Evolutionary conservation across 2,113 vertebrate species (phyloP), one percentile per base, ranked within the genome.

Genomic region (Dolichallabes microphthalmus): DNA sequence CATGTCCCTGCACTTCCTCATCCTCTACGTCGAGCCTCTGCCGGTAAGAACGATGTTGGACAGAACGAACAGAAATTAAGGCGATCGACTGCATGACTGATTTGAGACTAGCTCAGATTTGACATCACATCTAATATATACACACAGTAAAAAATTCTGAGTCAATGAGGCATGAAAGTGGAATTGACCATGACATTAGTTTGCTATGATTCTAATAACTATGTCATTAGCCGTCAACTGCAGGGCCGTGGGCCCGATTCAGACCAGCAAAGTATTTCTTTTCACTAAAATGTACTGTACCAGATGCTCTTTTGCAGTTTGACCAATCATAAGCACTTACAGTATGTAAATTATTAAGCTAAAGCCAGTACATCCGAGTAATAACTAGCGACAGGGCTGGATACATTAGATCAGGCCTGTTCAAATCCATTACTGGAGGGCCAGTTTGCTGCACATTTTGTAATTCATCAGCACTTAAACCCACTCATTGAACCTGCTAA

Each of bases 1-100:
- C 89, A 99, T 99, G 98, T 98, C 98, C 0, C 97, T 99, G 66
- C 98, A 99, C 90, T 99, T 99, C 95, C 95, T 99, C 74, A 99
- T 99, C 93, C 96, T 99, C 92, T 98, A 99, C 0, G 98, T 99
- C 89, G 98, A 99, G 76, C 98, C 98, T 1, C 91, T 99, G 90
- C 98, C 98, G 60, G 98, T 99, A 94, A 97, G 97, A 80, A 20
- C 7, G 22, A 61, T 25, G 35, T 14, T 30, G 39, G 39, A 30
- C 6, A 61, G 52, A 66, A 58, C 13, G 5, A 32, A 27, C 9
- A 14, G 12, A 20, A 13, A 17, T 22, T 35, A 14, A 66, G 63
- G 63, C 15, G 27, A 30, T 15, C 11, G 9, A 64, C 11, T 12
- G 60, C 13, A 15, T 30, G 27, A 14, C 12, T 0, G 19, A 53